phyloP scores from a whole-genome alignment of 2,113 vertebrate species.

The Prunella himalayana region DNA sequence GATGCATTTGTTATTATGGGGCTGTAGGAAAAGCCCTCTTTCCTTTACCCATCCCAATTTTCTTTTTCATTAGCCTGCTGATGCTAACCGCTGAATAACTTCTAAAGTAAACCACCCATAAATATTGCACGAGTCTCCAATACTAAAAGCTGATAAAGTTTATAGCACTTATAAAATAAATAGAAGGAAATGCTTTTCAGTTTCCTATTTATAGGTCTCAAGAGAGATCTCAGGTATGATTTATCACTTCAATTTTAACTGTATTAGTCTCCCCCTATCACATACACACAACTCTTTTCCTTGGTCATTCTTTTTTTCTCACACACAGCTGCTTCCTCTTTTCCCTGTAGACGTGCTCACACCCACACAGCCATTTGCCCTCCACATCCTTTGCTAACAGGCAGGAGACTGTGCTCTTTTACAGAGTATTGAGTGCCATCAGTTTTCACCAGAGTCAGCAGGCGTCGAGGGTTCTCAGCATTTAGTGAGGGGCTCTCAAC shows the following conservation, averaged over 20 bases:
- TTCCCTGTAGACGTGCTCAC: constrained; percentile 33
- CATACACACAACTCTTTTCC: constrained; percentile 12
- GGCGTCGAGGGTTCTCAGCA: not conserved
- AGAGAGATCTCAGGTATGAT: constrained; percentile 72
- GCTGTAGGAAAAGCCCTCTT: constrained; percentile 55
- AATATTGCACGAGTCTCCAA: constrained; percentile 76
- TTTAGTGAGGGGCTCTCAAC: constrained; percentile 5
- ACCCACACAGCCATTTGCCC: constrained; percentile 54
- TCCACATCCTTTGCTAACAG: constrained; percentile 41
- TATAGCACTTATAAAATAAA: constrained; percentile 82
- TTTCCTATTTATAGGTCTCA: constrained; percentile 77
- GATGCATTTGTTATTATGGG: constrained; percentile 37
- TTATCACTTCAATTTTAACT: constrained; percentile 78
- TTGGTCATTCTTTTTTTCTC: constrained; percentile 30
- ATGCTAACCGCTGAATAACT: constrained; percentile 72
- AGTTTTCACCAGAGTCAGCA: constrained; percentile 52
- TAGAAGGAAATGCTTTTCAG: constrained; percentile 78
- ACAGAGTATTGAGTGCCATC: constrained; percentile 20
- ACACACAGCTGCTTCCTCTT: constrained; percentile 45
- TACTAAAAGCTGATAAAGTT: constrained; percentile 81
- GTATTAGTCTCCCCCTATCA: constrained; percentile 46
- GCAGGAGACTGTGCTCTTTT: constrained; percentile 1
- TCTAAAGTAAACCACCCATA: constrained; percentile 74
- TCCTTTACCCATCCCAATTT: constrained; percentile 54
- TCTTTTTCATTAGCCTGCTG: constrained; percentile 75